These are phyloP conservation scores for Gymnothorax reevesii DNA, from an alignment of 2,797 vertebrate genomes.

Conservation along the genomic window DNA sequence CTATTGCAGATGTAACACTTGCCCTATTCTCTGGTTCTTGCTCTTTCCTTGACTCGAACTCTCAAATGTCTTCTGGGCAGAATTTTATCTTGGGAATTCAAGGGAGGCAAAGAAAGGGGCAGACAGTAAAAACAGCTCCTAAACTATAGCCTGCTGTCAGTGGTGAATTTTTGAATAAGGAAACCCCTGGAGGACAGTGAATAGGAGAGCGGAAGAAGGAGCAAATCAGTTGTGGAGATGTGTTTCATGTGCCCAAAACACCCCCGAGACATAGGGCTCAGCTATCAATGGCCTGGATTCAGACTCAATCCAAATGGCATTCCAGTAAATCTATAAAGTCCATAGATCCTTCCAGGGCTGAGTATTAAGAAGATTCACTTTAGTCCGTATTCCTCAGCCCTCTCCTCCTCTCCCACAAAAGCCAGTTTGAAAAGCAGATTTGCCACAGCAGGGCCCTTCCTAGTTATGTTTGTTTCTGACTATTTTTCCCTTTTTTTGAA, in stretches of 20 bases:
- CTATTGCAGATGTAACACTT: constrained; percentile 57
- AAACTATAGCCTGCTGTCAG: constrained; percentile 70
- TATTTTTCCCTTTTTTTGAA: constrained; percentile 52
- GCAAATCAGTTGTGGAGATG: constrained; percentile 53
- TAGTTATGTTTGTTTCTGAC: constrained; percentile 47
- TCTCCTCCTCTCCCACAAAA: constrained; percentile 29
- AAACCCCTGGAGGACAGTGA: constrained; percentile 61
- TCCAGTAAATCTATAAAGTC: constrained; percentile 9
- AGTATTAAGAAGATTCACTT: constrained; percentile 41
- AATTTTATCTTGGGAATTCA: constrained; percentile 69
- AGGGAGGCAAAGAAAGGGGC: constrained; percentile 58
- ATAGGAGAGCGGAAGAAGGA: constrained; percentile 41
- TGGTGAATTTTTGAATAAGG: constrained; percentile 63
- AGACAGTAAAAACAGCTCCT: constrained; percentile 67
- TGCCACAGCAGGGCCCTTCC: constrained; percentile 52
- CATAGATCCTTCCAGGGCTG: constrained; percentile 32
- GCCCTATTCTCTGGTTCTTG: constrained; percentile 60
- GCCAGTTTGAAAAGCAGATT: constrained; percentile 46
- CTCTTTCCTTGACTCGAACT: not conserved
- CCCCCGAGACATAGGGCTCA: not conserved
- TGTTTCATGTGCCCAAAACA: constrained; percentile 56
- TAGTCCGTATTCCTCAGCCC: constrained; percentile 30
- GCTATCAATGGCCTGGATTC: constrained; percentile 20
- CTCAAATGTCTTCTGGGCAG: constrained; percentile 66
- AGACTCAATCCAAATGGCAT: constrained; percentile 15